Evolutionary conservation across 1,140 invertebrate species (phyloP).

Genomic region (Pogonus chalceus): DNA sequence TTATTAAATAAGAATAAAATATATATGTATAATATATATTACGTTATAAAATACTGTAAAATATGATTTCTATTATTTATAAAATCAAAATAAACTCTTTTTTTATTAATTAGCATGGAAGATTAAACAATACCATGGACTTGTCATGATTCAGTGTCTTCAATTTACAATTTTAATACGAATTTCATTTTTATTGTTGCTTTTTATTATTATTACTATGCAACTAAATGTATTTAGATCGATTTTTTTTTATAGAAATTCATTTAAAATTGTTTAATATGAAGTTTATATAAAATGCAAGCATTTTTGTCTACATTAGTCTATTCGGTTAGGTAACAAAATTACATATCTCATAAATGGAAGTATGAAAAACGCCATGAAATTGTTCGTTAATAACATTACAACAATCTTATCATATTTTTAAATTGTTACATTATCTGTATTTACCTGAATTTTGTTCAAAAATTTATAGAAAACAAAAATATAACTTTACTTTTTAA

Average conservation of each 20-base stretch:
- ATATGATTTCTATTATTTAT: neutral
- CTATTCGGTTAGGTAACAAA: conserved; percentile 2
- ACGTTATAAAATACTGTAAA: conserved; percentile 6
- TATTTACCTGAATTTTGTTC: no score
- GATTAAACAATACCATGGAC: neutral
- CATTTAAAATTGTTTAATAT: neutral
- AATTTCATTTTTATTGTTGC: no score
- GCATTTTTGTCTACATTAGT: neutral
- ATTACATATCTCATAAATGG: neutral
- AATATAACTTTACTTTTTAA: no score
- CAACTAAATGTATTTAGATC: no score
- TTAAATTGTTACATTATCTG: no score
- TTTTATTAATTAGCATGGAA: neutral
- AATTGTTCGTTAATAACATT: no score
- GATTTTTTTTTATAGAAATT: no score
- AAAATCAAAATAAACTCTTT: neutral
- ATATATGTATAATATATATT: neutral
- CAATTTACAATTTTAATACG: neutral
- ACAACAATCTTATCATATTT: no score
- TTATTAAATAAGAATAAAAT: neutral
- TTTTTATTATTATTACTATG: no score
- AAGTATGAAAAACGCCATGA: conserved; percentile 1
- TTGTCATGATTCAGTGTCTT: neutral
- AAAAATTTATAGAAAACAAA: no score
- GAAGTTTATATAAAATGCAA: neutral